These are phyloP conservation scores for human DNA, from an alignment of 2,113 vertebrate genomes.

Conservation along the genomic window DNA sequence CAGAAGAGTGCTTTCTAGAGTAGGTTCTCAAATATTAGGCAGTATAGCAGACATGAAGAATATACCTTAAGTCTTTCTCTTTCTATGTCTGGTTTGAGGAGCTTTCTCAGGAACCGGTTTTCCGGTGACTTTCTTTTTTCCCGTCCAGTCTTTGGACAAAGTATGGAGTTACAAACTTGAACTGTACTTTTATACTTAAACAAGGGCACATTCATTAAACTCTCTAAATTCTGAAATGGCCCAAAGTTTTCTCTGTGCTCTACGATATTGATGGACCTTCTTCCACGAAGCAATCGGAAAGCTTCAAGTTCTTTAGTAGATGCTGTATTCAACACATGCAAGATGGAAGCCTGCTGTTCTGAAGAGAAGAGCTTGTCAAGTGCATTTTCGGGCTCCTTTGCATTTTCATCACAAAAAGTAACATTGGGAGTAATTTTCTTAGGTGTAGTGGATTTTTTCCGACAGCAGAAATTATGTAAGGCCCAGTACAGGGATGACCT, in stretches of 20 bases:
- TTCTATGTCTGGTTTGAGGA: conserved; percentile 86
- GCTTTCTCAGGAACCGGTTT: conserved; percentile 71
- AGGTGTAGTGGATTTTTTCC: conserved; percentile 77
- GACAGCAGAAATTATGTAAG: conserved; percentile 83
- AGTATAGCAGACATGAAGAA: conserved; percentile 43
- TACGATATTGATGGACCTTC: conserved; percentile 81
- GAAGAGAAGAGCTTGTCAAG: conserved; percentile 83
- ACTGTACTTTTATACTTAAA: conserved; percentile 85
- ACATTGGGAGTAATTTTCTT: conserved; percentile 65
- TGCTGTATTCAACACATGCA: conserved; percentile 85
- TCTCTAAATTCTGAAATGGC: conserved; percentile 84
- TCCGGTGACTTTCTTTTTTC: conserved; percentile 76
- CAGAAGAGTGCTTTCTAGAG: neutral
- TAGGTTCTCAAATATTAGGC: conserved; percentile 58
- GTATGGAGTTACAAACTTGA: conserved; percentile 84
- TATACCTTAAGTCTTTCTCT: conserved; percentile 86
- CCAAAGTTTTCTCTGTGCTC: conserved; percentile 83
- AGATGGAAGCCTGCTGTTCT: conserved; percentile 83
- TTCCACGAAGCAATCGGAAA: conserved; percentile 84
- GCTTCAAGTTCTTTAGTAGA: conserved; percentile 80
- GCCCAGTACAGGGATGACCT: conserved; percentile 34
- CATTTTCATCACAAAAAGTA: neutral
- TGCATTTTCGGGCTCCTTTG: conserved; percentile 28
- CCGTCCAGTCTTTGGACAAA: conserved; percentile 75
- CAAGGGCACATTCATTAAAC: conserved; percentile 82